Evolutionary conservation across 2,888 invertebrate species (phyloP), one percentile per base, ranked within the genome.

Genomic region (Polylopha cassiicola): DNA sequence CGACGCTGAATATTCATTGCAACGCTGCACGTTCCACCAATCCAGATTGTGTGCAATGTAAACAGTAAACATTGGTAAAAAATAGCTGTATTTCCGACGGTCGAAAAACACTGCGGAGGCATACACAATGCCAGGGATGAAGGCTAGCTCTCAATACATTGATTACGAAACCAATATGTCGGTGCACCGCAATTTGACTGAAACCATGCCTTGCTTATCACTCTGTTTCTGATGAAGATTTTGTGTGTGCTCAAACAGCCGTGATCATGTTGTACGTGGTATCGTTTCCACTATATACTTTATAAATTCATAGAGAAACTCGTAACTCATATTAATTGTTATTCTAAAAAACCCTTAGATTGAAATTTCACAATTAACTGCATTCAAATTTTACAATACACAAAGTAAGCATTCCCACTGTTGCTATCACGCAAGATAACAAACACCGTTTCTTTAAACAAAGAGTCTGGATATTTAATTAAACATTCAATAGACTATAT

Each of bases 1-100:
- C 57, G 53, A 55, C 56, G 53, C 50, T 69, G 69, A 64, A 71
- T 71, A 70, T 67, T 69, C 69, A 70, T 61, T 55, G 52, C 38
- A 37, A 39, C 44, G 29, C 24, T 44, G 43, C 55, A 60, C 51
- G 54, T 48, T 55, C 56, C 56, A 55, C 61, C 65, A 62, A 64
- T 55, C 58, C 51, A 43, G 55, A 47, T 53, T 56, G 61, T 58
- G 64, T 58, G 56, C 59, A 58, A 43, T 55, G 62, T 60, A 68
- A 73, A 68, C 61, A 65, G 62, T 65, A 60, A 63, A 65, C 65
- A 62, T 4, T 29, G 16, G 32, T 20, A 32, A 53, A 50, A 48
- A 50, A 51, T 45, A 44, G 41, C 34, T 36, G 46, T 48, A 32
- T 48, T 45, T 41, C 36, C 38, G 22, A 30, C 18, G 20, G 28